Evolutionary conservation across 2,797 vertebrate genomes (phyloP), one percentile per base, ranked within the genome.

Genomic region (Melanotaenia parkinsoni): DNA sequence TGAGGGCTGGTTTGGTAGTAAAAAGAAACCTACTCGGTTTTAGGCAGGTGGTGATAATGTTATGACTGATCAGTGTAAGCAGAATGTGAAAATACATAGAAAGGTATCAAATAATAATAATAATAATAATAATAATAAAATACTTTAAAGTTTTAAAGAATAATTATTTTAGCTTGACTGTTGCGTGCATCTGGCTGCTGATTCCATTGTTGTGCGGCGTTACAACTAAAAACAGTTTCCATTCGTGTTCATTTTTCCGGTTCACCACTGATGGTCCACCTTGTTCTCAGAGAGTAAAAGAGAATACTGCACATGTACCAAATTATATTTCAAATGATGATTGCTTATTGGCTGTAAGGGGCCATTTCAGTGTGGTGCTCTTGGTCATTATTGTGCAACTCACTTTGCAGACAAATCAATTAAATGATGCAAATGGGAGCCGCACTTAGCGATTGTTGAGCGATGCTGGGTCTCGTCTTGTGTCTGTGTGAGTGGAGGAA

Each of bases 341-440:
- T 10, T 4, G 33, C 38, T 66, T 53, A 66, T 35, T 8, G 24
- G 16, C 11, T 65, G 4, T 72, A 59, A 61, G 45, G 12, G 22
- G 53, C 26, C 32, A 9, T 13, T 14, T 28, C 76, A 61, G 24
- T 65, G 32, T 64, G 40, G 61, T 12, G 53, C 57, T 28, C 64
- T 70, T 70, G 64, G 72, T 70, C 38, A 62, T 81, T 73, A 28
- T 72, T 71, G 54, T 63, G 53, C 33, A 71, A 54, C 57, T 74
- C 16, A 33, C 63, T 84, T 79, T 82, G 51, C 71, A 84, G 81
- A 88, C 76, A 78, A 86, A 89, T 87, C 30, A 79, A 79, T 87
- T 70, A 56, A 80, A 80, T 87, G 77, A 90, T 90, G 85, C 77
- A 86, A 84, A 90, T 79, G 0, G 56, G 58, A 78, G 45, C 69